Conservation (phyloP, 2,797 vertebrate genomes). For the Gymnodraco acuticeps region DNA sequence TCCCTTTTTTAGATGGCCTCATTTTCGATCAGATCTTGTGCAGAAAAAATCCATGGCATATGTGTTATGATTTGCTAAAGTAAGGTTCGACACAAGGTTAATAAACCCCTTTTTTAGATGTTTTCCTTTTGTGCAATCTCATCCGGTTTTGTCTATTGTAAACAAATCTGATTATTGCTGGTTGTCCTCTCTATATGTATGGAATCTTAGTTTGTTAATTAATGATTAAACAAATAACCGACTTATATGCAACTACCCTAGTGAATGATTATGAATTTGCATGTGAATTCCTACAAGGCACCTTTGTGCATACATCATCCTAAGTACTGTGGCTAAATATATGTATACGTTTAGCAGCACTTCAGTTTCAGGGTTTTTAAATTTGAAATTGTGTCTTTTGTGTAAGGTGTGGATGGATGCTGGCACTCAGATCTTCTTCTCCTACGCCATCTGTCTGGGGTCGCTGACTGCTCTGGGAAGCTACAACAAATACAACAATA, state of each 20-base stretch:
- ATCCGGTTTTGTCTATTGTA: too few relatives aligned
- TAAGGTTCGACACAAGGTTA: too few relatives aligned
- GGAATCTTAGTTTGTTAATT: conserved; percentile 40
- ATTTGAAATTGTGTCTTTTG: neutral
- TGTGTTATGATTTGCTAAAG: too few relatives aligned
- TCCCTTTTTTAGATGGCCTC: too few relatives aligned
- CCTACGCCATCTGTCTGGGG: conserved; percentile 93
- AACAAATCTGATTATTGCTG: neutral
- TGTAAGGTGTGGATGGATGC: conserved; percentile 96
- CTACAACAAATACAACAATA: conserved; percentile 96
- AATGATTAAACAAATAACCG: conserved; percentile 27
- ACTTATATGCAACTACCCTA: neutral
- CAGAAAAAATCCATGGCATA: too few relatives aligned
- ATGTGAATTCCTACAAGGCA: neutral
- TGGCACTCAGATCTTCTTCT: conserved; percentile 96
- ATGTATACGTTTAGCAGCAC: neutral
- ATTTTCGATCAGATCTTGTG: too few relatives aligned
- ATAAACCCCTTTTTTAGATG: too few relatives aligned
- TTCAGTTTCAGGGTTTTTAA: neutral
- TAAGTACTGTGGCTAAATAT: neutral
- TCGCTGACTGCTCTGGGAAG: conserved; percentile 93
- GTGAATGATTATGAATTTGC: conserved; percentile 54
- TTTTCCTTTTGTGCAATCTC: too few relatives aligned
- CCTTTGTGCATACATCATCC: conserved; percentile 7
- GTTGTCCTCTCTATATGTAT: neutral